These are phyloP conservation scores for Notocelia uddmanniana DNA, from an alignment of 2,888 invertebrate genomes.

Conservation along the genomic window DNA sequence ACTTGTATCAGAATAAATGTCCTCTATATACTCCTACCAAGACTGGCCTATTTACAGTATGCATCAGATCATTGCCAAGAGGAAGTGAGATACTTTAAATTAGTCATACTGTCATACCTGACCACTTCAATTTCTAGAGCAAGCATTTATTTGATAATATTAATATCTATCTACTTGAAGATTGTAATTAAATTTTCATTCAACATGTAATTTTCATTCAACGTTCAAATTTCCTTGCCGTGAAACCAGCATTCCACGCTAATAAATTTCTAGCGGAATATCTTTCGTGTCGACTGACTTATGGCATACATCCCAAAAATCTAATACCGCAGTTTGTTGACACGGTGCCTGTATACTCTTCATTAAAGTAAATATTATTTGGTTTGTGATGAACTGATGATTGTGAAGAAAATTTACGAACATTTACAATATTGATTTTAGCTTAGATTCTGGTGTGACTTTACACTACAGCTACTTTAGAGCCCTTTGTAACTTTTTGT, in stretches of 20 bases:
- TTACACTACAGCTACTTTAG: neutral
- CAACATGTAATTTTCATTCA: constrained; percentile 42
- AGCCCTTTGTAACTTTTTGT: neutral
- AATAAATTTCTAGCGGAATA: constrained; percentile 53
- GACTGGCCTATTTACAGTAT: constrained; percentile 22
- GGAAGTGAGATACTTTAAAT: constrained; percentile 41
- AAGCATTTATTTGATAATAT: constrained; percentile 29
- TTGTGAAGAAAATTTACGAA: neutral
- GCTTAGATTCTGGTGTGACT: neutral
- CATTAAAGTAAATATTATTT: constrained; percentile 4
- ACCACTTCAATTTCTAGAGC: constrained; percentile 30
- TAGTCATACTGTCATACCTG: constrained; percentile 28
- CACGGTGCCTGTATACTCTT: constrained; percentile 11
- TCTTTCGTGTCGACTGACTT: constrained; percentile 73
- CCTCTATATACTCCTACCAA: constrained; percentile 1
- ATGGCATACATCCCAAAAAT: constrained; percentile 67
- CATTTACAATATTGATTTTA: neutral
- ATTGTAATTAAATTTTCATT: constrained; percentile 42
- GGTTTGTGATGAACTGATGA: neutral
- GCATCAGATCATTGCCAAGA: constrained; percentile 41
- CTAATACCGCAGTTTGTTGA: constrained; percentile 52
- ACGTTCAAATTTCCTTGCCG: constrained; percentile 38
- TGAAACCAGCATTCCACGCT: constrained; percentile 45
- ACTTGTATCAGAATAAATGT: neutral
- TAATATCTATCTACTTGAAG: constrained; percentile 30